Evolutionary conservation across 2,797 vertebrate genomes (phyloP).

Genomic region (Syngnathus rostellatus): DNA sequence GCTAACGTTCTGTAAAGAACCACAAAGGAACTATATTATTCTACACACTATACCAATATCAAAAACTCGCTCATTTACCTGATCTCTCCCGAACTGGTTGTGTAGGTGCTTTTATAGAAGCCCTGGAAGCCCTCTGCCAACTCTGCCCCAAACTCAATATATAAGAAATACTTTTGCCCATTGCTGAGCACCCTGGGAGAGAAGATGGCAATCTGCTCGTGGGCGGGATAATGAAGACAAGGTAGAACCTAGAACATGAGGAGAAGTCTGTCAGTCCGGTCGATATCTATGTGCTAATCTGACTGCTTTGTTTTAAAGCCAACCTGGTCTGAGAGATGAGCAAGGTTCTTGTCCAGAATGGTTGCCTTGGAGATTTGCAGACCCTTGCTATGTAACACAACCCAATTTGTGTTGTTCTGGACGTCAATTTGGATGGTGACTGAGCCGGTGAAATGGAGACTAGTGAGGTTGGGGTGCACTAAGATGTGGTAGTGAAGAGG

Average conservation of each 20-base stretch:
- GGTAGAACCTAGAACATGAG: slow-evolving; percentile 49
- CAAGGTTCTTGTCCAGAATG: slow-evolving; percentile 57
- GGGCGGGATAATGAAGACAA: slow-evolving; percentile 67
- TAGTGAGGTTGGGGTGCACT: slow-evolving; percentile 70
- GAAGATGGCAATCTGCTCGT: slow-evolving; percentile 75
- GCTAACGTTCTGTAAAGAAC: slow-evolving; percentile 55
- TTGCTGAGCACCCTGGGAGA: slow-evolving; percentile 65
- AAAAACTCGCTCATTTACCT: slow-evolving; percentile 44
- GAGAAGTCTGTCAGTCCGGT: not conserved
- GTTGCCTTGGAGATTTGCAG: slow-evolving; percentile 63
- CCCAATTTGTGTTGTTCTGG: slow-evolving; percentile 69
- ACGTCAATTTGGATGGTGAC: slow-evolving; percentile 68
- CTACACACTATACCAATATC: not conserved
- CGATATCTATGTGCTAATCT: not conserved
- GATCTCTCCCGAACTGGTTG: slow-evolving; percentile 60
- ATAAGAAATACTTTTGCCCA: slow-evolving; percentile 68
- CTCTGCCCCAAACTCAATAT: slow-evolving; percentile 66
- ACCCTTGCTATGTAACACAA: slow-evolving; percentile 69
- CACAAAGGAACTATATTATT: not conserved
- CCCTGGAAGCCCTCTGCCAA: slow-evolving; percentile 69
- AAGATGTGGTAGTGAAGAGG: slow-evolving; percentile 68
- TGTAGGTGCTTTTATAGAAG: slow-evolving; percentile 74
- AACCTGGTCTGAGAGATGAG: slow-evolving; percentile 59
- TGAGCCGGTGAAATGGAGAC: slow-evolving; percentile 61
- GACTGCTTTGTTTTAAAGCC: not conserved